Conservation (phyloP, 2,797 vertebrate species). For the Octomys mimax region DNA sequence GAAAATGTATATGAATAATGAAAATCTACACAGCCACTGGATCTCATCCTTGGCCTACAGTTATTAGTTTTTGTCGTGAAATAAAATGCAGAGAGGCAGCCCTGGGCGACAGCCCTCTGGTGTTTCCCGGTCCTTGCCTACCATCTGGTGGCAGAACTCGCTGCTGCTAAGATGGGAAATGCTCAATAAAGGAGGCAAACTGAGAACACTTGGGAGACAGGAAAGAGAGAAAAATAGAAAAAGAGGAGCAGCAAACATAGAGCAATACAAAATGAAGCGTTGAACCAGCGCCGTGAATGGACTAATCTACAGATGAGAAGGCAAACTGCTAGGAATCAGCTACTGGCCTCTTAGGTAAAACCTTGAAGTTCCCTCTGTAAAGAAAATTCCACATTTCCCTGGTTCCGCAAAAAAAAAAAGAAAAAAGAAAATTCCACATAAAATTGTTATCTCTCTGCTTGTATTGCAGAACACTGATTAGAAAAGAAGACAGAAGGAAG, state of each 20-base stretch:
- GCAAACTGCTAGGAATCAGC: neutral
- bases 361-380: neutral
- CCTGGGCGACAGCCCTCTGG: fast-evolving
- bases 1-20: neutral
- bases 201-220: neutral
- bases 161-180: neutral
- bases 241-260: neutral
- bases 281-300: neutral
- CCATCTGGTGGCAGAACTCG: constrained; percentile 79
- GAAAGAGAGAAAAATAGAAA: neutral
- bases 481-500: neutral
- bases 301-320: neutral
- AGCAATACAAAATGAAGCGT: neutral
- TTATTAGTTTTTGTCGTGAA: neutral
- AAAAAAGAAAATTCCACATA: constrained; percentile 8
- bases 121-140: constrained; percentile 66
- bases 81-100: neutral
- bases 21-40: neutral
- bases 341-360: neutral
- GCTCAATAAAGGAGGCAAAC: neutral
- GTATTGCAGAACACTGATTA: neutral
- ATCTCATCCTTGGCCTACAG: neutral
- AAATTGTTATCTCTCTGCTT: neutral
- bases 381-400: neutral
- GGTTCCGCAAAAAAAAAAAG: too few species aligned